Base-by-base conservation (phyloP, 2,888 invertebrate species). In the Actias luna region DNA sequence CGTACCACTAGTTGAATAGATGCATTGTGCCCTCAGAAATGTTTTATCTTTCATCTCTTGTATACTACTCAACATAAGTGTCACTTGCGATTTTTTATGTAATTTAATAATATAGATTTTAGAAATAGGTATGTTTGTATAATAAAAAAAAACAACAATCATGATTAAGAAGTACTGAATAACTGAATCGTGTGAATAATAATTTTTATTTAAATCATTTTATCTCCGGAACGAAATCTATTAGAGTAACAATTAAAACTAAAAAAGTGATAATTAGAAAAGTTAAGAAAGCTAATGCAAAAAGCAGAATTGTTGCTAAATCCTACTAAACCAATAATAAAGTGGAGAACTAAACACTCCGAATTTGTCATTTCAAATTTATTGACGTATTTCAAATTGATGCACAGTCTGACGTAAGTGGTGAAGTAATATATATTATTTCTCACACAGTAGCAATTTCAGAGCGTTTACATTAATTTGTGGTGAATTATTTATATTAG, bases 1-100 rank as follows among this genome's bases (percentile, higher is more conserved):
- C 71, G 77, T 68, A 66, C 29, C 59, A 63, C 69, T 72, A 64
- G 75, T 69, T 84, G 79, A 84, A 84, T 82, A 77, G 77, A 78
- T 67, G 77, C 79, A 84, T 85, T 87, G 83, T 85, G 78, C 79
- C 73, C 70, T 66, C 72, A 74, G 78, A 80, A 83, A 83, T 78
- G 78, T 69, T 72, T 79, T 83, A 84, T 82, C 80, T 69, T 66
- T 63, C 72, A 82, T 83, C 79, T 79, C 73, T 76, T 67, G 58
- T 58, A 33, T 35, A 59, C 25, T 50, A 16, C 10, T 36, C 31
- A 18, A 22, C 50, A 63, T 31, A 63, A 63, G 62, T 61, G 61
- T 63, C n/a, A n/a, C n/a, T n/a, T n/a, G n/a, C n/a, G n/a, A n/a
- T n/a, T n/a, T n/a, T n/a, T n/a, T n/a, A n/a, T n/a, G n/a, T n/a